Conservation (phyloP, 2,797 vertebrate species). For the Carapus acus region DNA sequence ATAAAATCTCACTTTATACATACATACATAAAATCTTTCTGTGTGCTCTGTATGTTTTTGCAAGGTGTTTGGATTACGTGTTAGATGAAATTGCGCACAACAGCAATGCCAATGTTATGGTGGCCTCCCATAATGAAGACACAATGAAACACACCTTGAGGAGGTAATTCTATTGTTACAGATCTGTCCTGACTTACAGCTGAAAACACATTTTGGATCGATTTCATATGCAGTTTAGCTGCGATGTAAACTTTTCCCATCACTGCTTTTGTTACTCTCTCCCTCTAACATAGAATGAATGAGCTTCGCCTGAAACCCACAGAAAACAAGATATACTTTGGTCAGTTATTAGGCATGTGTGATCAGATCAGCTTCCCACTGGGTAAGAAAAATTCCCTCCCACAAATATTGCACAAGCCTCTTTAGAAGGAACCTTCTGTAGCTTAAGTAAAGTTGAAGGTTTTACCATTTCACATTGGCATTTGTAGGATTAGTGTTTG, state of each 20-base stretch:
- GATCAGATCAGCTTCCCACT: conserved; percentile 95
- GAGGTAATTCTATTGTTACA: conserved; percentile 60
- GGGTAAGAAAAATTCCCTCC: conserved; percentile 67
- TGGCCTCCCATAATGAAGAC: conserved; percentile 90
- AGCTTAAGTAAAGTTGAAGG: conserved; percentile 9
- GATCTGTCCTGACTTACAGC: background rate
- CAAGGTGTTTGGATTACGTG: conserved; percentile 83
- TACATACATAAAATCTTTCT: too few relatives aligned
- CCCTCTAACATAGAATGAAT: conserved; percentile 77
- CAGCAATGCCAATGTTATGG: conserved; percentile 80
- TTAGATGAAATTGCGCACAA: conserved; percentile 80
- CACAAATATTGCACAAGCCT: conserved; percentile 8
- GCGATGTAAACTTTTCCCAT: conserved; percentile 9
- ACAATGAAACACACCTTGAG: conserved; percentile 78
- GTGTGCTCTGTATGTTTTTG: conserved; percentile 28
- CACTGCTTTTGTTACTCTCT: conserved; percentile 1
- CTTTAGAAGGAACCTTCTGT: conserved; percentile 4
- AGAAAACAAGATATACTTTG: conserved; percentile 85
- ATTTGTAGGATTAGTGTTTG: conserved; percentile 9
- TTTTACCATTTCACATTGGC: conserved; percentile 29
- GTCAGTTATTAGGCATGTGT: conserved; percentile 93
- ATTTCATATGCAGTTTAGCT: conserved; percentile 13
- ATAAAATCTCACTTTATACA: too few relatives aligned
- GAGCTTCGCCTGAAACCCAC: conserved; percentile 78
- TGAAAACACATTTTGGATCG: conserved; percentile 8